phyloP scores from a whole-genome alignment of 2,797 vertebrate genomes.

The Bovichtus diacanthus region DNA sequence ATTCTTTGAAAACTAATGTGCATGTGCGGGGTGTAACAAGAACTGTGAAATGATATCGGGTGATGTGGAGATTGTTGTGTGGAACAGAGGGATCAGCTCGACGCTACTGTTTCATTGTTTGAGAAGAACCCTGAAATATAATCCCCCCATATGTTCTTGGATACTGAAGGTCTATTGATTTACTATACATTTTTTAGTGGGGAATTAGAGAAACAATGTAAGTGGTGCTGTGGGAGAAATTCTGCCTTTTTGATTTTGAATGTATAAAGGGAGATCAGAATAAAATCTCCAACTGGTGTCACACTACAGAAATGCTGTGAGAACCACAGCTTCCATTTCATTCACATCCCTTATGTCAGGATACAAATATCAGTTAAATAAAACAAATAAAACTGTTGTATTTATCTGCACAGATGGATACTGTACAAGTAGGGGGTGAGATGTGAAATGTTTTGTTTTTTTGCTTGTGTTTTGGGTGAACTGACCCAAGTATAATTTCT shows the following conservation, averaged over 20 bases:
- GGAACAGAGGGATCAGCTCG: background rate
- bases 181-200: background rate
- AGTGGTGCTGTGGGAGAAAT: background rate
- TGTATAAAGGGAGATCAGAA: background rate
- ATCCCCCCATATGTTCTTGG: background rate
- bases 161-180: background rate
- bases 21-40: background rate
- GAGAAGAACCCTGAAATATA: background rate
- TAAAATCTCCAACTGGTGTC: background rate
- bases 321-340: background rate
- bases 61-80: background rate
- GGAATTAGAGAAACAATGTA: background rate
- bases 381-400: background rate
- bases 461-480: slow-evolving; percentile 2
- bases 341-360: background rate
- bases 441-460: background rate
- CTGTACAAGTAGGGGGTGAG: background rate
- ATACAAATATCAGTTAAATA: background rate
- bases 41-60: background rate
- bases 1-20: background rate
- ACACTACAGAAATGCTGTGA: background rate
- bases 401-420: background rate
- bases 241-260: background rate
- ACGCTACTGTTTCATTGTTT: background rate
- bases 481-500: background rate